A percentile compares a stretch with the other conserved stretches of the same genome.
These are phyloP conservation scores for Anthrax anthrax DNA, from an alignment of 2,888 invertebrate species.

Conservation along the genomic window DNA sequence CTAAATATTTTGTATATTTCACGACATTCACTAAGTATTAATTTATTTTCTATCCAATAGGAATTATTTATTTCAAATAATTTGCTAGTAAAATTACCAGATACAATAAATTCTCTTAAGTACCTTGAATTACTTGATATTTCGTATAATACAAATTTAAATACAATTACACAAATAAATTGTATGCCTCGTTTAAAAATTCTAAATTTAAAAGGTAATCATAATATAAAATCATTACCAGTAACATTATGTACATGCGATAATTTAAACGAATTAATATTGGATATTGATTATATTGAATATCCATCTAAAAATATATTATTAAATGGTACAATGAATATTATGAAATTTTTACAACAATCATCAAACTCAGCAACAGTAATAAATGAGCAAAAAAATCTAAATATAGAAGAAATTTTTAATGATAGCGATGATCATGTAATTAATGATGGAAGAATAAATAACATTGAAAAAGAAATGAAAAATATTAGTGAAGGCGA, in stretches of 20 bases:
- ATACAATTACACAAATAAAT: slow-evolving; percentile 24
- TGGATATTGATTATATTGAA: slow-evolving; percentile 46
- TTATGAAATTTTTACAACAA: slow-evolving; percentile 49
- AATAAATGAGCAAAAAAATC: too few species aligned
- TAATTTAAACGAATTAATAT: slow-evolving; percentile 43
- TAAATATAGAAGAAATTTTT: background rate
- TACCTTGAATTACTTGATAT: slow-evolving; percentile 53
- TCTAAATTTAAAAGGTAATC: slow-evolving; percentile 47
- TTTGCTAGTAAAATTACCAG: slow-evolving; percentile 52
- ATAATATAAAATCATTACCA: slow-evolving; percentile 44
- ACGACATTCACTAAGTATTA: background rate
- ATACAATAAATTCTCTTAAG: slow-evolving; percentile 46
- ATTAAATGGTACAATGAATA: slow-evolving; percentile 43
- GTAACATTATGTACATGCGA: slow-evolving; percentile 49
- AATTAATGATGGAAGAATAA: background rate
- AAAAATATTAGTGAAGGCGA: background rate
- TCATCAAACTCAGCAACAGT: background rate
- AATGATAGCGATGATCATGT: background rate
- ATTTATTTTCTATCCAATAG: slow-evolving; percentile 24
- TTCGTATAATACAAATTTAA: slow-evolving; percentile 50
- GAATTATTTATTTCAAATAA: slow-evolving; percentile 64
- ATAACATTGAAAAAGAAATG: background rate
- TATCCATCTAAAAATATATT: slow-evolving; percentile 52
- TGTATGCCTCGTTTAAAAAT: slow-evolving; percentile 42
- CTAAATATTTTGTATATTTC: slow-evolving; percentile 1